Evolutionary conservation across 2,113 vertebrate genomes (phyloP), one percentile per base, ranked within the genome.

Genomic region (Edolisoma coerulescens): DNA sequence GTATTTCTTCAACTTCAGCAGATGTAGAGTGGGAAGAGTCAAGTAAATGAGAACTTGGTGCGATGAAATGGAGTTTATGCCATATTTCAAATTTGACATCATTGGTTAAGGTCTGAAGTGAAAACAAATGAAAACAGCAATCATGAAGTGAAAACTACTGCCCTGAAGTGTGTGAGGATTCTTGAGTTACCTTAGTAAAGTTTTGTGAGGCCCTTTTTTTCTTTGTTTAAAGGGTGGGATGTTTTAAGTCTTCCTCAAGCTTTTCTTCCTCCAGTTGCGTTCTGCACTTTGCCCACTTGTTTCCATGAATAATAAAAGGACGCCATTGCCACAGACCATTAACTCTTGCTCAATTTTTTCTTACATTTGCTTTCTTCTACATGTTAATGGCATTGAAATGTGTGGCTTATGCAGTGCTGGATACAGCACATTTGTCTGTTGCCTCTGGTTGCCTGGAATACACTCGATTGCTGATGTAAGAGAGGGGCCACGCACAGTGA

Each of bases 11-110:
- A 2, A 50, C 65, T 95, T 96, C 77, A 95, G 87, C 93, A 96
- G 92, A 96, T 96, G 90, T 93, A 93, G 93, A 95, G 95, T 96
- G 94, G 95, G 93, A 97, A 93, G 91, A 97, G 91, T 93, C 93
- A 60, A 97, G 89, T 87, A 96, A 96, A 96, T 93, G 87, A 96
- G 82, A 90, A 78, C 60, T 78, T 21, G 1, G 49, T 28, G 37
- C 30, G 60, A 89, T 94, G 93, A 94, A 95, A 78, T 75, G 52
- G 56, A 90, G 75, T 94, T 93, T 93, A 74, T 97, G 95, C 69
- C 85, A 71, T 69, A 28, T 92, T 89, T 91, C 81, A 93, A 90
- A 78, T 56, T 86, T 96, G 90, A 92, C 76, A 92, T 93, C 73
- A 73, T 54, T 79, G 59, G 39, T 86, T 95, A 84, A 33, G 41